Evolutionary conservation across 2,888 invertebrate species (phyloP).

Genomic region (Amphipoea oculea): DNA sequence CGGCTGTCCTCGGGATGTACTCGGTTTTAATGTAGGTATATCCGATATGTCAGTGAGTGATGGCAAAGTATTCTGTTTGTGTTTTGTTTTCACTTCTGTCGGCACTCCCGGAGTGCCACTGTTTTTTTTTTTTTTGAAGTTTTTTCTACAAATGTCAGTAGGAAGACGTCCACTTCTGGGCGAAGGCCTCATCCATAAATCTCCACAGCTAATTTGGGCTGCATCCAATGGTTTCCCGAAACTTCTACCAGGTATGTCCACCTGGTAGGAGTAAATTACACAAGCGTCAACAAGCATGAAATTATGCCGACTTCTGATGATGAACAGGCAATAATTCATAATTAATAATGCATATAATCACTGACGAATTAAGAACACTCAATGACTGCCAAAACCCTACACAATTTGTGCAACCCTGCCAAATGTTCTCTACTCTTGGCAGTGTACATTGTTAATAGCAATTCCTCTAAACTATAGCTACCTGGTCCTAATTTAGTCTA

Average conservation of each 20-base stretch:
- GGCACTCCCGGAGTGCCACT: no score
- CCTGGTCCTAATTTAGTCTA: constrained; percentile 30
- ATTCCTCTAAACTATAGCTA: constrained; percentile 22
- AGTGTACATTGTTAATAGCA: constrained; percentile 11
- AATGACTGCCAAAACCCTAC: constrained; percentile 36
- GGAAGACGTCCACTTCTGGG: not conserved
- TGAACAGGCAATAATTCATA: constrained; percentile 47
- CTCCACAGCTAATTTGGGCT: constrained; percentile 9
- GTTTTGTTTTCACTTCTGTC: no score
- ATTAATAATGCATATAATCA: constrained; percentile 45
- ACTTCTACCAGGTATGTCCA: constrained; percentile 9
- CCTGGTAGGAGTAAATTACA: constrained; percentile 41
- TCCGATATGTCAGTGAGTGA: no score
- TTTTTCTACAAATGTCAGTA: not conserved
- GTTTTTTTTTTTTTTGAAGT: no score
- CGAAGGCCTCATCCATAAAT: constrained; percentile 1
- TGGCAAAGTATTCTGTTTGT: no score
- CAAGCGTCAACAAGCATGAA: constrained; percentile 13
- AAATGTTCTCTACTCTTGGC: constrained; percentile 47
- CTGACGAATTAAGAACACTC: constrained; percentile 45
- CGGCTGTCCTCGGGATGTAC: no score
- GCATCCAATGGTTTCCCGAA: constrained; percentile 27
- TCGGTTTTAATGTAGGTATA: no score
- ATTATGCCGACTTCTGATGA: constrained; percentile 30
- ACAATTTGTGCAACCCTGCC: constrained; percentile 30